These are phyloP conservation scores for Apis laboriosa DNA, from an alignment of 1,140 invertebrate genomes.

Conservation along the genomic window DNA sequence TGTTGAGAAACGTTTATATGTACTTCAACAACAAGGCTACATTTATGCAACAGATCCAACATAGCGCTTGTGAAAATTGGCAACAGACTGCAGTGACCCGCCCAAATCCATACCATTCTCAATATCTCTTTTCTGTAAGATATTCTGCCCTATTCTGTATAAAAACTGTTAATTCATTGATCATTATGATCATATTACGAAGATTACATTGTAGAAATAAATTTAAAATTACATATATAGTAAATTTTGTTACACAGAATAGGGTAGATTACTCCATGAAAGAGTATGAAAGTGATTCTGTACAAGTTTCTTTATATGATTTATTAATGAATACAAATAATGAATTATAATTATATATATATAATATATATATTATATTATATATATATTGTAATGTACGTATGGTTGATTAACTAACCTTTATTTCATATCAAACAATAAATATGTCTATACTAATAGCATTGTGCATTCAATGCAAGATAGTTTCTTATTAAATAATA, in stretches of 20 bases:
- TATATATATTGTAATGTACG: constrained; percentile 66
- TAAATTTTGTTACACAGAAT: constrained; percentile 53
- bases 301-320: constrained; percentile 70
- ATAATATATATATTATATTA: constrained; percentile 40
- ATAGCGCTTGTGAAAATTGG: constrained; percentile 76
- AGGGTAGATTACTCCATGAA: constrained; percentile 52
- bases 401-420: constrained; percentile 73
- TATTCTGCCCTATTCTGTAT: constrained; percentile 68
- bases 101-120: constrained; percentile 62
- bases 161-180: constrained; percentile 54
- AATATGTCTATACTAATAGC: constrained; percentile 73
- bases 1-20: constrained; percentile 93
- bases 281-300: constrained; percentile 53
- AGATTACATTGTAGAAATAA: constrained; percentile 45
- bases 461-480: constrained; percentile 66
- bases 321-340: constrained; percentile 64
- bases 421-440: constrained; percentile 78
- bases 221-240: constrained; percentile 38
- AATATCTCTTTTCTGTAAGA: constrained; percentile 68
- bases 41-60: constrained; percentile 87
- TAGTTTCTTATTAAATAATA: constrained; percentile 54
- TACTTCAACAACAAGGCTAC: constrained; percentile 92
- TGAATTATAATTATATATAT: constrained; percentile 53
- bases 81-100: constrained; percentile 60
- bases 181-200: constrained; percentile 26